A percentile compares a stretch with the other conserved stretches of the same genome.
These are phyloP conservation scores for Saxicola maurus DNA, from an alignment of 2,797 vertebrate species.

Conservation along the genomic window DNA sequence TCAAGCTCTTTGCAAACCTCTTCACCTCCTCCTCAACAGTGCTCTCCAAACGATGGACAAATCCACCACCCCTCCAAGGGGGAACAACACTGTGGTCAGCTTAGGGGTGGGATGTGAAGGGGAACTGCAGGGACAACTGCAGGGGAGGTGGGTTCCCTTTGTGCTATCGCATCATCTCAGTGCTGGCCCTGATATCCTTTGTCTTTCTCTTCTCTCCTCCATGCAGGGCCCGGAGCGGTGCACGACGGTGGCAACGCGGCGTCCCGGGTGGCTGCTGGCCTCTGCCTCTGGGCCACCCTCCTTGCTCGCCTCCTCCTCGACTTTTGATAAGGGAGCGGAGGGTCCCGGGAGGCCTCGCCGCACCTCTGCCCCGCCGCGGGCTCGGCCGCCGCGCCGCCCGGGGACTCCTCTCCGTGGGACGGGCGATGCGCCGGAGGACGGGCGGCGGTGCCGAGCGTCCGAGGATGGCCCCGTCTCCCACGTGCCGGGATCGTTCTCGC, in stretches of 20 bases:
- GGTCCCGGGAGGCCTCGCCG: conserved; percentile 66
- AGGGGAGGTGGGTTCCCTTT: accelerated
- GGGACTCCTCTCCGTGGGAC: conserved; percentile 21
- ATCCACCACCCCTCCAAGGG: neutral
- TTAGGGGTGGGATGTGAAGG: neutral
- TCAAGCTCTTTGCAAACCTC: neutral
- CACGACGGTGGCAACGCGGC: conserved; percentile 86
- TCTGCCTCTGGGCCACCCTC: conserved; percentile 83
- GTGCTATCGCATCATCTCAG: too few species aligned
- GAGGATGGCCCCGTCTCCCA: conserved; percentile 31
- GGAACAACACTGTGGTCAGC: accelerated
- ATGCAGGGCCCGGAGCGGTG: conserved; percentile 88
- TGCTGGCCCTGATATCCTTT: neutral
- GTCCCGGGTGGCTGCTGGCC: conserved; percentile 75
- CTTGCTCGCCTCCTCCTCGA: conserved; percentile 84
- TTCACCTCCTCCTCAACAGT: neutral
- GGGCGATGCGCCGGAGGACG: conserved; percentile 18
- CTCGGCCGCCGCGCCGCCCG: conserved; percentile 67
- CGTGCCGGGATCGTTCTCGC: conserved; percentile 32
- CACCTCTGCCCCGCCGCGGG: conserved; percentile 75
- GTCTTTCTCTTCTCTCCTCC: neutral
- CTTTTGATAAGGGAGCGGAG: conserved; percentile 87
- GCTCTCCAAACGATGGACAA: neutral
- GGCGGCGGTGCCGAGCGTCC: conserved; percentile 1
- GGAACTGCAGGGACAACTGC: accelerated